phyloP scores from a whole-genome alignment of 2,888 invertebrate genomes.

The Drosophila paramelanica region DNA sequence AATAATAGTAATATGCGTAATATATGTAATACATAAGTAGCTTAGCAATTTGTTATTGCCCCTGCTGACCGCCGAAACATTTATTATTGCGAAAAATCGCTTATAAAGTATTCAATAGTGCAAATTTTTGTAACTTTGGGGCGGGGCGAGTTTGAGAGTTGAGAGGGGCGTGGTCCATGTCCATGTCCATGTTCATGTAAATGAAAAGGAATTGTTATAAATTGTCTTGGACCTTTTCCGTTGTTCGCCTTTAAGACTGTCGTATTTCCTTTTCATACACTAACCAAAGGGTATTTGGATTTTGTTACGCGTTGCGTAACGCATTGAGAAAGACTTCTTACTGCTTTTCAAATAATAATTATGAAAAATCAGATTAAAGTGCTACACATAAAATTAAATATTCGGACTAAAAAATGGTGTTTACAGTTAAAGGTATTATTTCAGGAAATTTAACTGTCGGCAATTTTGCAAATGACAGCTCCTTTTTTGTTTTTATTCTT shows the following conservation, averaged over 20 bases:
- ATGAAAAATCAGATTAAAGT: no score
- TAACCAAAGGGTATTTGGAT: not conserved
- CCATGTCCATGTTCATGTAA: conserved; percentile 53
- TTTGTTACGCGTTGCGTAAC: not conserved
- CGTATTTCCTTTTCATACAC: conserved; percentile 10
- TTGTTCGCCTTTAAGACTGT: conserved; percentile 9
- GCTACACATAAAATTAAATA: no score
- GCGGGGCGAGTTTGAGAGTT: no score
- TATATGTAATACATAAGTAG: conserved; percentile 42
- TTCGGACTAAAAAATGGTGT: no score
- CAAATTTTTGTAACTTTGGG: conserved; percentile 24
- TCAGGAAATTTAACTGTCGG: not conserved
- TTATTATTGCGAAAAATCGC: conserved; percentile 66
- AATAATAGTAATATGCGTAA: conserved; percentile 34
- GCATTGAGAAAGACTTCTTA: not conserved
- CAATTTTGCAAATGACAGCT: not conserved
- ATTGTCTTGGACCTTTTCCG: conserved; percentile 63
- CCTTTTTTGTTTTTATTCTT: not conserved
- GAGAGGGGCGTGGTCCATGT: conserved; percentile 6
- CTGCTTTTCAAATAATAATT: no score
- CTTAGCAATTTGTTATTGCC: conserved; percentile 55
- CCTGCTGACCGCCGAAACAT: conserved; percentile 47
- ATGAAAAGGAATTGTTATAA: conserved; percentile 74
- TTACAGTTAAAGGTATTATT: no score
- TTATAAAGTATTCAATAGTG: conserved; percentile 73